A percentile compares a stretch with the other conserved stretches of the same genome.
Evolutionary conservation across 2,797 vertebrate genomes (phyloP).

Genomic region (Mico argentatus): DNA sequence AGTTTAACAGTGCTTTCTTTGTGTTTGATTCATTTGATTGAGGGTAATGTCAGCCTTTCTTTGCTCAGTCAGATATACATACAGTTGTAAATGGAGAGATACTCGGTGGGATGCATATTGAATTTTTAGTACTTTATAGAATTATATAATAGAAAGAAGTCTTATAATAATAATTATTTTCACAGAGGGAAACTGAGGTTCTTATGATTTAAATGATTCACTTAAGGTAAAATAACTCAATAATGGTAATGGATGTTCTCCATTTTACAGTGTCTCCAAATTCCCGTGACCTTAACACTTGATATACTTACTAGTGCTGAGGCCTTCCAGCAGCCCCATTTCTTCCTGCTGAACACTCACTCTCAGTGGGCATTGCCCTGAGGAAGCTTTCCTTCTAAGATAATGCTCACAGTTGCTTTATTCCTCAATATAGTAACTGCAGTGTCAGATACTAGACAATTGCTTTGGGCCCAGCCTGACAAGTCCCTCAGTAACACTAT

Average conservation of each 20-base stretch:
- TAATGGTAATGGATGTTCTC: not conserved
- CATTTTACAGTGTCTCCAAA: not conserved
- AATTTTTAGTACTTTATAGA: not conserved
- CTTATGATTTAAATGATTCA: not conserved
- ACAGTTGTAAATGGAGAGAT: not conserved
- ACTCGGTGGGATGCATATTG: not conserved
- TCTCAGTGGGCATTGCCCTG: not conserved
- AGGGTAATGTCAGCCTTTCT: not conserved
- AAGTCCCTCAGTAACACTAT: not conserved
- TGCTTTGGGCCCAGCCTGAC: not conserved
- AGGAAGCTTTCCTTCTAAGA: not conserved
- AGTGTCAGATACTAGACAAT: not conserved
- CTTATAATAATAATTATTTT: not conserved
- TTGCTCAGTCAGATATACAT: not conserved
- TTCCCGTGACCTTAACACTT: not conserved
- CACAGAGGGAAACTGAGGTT: not conserved
- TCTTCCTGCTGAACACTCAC: rapidly evolving
- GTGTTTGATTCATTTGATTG: not conserved
- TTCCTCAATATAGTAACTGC: not conserved
- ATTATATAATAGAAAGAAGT: not conserved
- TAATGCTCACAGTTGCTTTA: not conserved
- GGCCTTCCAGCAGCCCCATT: not conserved
- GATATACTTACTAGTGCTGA: not conserved
- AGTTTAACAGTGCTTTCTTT: not conserved
- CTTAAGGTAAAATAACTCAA: not conserved